A percentile compares a stretch with the other conserved stretches of the same genome.
Evolutionary conservation across 1,140 invertebrate species (phyloP).

Genomic region (Lasioglossum baleicum): DNA sequence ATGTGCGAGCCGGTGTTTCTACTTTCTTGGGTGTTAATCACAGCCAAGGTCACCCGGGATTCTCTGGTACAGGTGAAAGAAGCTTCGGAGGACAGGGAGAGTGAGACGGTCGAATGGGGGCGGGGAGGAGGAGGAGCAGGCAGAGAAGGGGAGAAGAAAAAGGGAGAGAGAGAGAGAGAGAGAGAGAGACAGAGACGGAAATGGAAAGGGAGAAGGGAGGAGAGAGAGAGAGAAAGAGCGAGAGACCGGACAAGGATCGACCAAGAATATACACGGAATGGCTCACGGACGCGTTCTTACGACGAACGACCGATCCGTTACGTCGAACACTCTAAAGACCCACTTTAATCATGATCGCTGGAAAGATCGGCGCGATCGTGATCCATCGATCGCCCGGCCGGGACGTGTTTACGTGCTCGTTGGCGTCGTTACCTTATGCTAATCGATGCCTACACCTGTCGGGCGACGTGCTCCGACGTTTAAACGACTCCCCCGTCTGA

Average conservation of each 20-base stretch:
- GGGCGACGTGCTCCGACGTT: conserved; percentile 62
- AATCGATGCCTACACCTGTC: conserved; percentile 69
- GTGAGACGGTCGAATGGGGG: conserved; percentile 12
- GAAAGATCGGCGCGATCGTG: conserved; percentile 63
- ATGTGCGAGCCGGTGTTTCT: conserved; percentile 60
- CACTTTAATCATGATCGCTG: conserved; percentile 63
- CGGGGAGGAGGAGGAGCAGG: conserved; percentile 21
- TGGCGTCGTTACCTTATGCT: conserved; percentile 68
- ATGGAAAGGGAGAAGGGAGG: conserved; percentile 8
- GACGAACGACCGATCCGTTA: conserved; percentile 59
- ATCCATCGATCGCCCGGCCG: conserved; percentile 59
- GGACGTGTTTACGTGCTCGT: conserved; percentile 64
- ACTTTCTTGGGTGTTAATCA: conserved; percentile 62
- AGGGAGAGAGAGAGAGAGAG: conserved; percentile 19
- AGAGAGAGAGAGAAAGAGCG: conserved; percentile 11
- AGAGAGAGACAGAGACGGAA: conserved; percentile 5
- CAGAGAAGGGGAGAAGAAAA: not conserved
- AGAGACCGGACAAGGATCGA: conserved; percentile 25
- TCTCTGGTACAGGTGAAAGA: conserved; percentile 49
- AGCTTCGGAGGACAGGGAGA: conserved; percentile 7
- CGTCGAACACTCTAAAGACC: conserved; percentile 59
- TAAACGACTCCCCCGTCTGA: conserved; percentile 64
- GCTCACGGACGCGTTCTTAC: conserved; percentile 55
- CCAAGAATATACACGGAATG: conserved; percentile 52
- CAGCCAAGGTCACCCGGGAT: conserved; percentile 54